phyloP scores from a whole-genome alignment of 2,888 invertebrate genomes.

The Cephus nigrinus region DNA sequence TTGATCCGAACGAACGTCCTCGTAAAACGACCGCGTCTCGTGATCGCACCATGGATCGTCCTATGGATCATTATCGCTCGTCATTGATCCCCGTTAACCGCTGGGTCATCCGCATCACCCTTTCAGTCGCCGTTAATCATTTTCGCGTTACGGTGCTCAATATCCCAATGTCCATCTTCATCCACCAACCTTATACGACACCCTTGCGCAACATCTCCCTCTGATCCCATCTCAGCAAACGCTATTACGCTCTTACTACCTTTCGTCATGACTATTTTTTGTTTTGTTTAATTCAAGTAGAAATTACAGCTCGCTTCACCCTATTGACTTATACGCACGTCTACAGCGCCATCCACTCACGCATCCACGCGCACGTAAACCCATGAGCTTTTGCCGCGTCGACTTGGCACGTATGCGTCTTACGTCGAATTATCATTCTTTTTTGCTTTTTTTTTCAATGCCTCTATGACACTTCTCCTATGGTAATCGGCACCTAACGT shows the following conservation, averaged over 20 bases:
- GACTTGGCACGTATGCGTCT: background rate
- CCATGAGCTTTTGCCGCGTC: background rate
- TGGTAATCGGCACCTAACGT: background rate
- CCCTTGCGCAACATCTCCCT: background rate
- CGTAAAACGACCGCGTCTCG: background rate
- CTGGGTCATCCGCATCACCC: background rate
- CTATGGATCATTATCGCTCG: background rate
- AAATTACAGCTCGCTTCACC: background rate
- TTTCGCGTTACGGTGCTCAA: background rate
- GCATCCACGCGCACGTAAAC: background rate
- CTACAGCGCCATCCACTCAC: background rate
- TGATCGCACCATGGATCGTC: background rate
- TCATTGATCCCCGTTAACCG: background rate
- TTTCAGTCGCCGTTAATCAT: background rate
- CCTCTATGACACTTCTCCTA: background rate
- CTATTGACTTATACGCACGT: background rate
- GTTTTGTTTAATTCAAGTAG: background rate
- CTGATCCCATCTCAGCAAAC: background rate
- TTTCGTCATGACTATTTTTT: background rate
- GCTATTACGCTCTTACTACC: background rate
- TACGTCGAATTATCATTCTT: background rate
- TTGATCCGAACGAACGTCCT: background rate
- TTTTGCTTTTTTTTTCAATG: background rate
- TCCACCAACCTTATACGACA: background rate
- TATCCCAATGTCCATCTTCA: background rate